Conservation (phyloP, 1,140 invertebrate genomes). For the Anoplolepis gracilipes region DNA sequence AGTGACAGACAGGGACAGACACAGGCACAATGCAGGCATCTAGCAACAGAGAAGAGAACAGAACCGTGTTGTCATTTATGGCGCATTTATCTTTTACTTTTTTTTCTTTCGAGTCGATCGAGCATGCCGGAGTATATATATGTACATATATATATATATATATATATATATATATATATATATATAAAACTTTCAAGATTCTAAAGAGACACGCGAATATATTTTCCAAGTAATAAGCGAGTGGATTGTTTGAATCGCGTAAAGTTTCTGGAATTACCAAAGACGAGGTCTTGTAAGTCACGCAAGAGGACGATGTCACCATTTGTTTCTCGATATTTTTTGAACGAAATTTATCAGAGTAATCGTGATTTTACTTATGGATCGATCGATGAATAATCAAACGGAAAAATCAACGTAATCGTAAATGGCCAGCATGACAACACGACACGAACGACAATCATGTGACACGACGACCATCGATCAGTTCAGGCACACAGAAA, state of each 20-base stretch:
- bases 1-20: conserved; percentile 87
- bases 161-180: too few species aligned
- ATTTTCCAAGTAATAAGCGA: neutral
- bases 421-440: conserved; percentile 86
- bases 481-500: conserved; percentile 86
- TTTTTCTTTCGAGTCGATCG: conserved; percentile 58
- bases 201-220: neutral
- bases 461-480: conserved; percentile 86
- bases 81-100: conserved; percentile 79
- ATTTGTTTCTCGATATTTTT: neutral
- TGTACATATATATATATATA: too few species aligned
- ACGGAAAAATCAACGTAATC: conserved; percentile 37
- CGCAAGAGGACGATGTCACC: conserved; percentile 1
- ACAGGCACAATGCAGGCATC: conserved; percentile 88
- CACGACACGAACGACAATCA: conserved; percentile 86
- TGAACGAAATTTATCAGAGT: neutral
- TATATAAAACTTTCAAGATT: neutral
- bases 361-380: conserved; percentile 1
- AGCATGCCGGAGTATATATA: conserved; percentile 56
- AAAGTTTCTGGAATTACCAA: conserved; percentile 25
- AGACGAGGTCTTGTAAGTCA: conserved; percentile 36
- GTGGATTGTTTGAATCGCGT: neutral
- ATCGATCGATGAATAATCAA: conserved; percentile 16
- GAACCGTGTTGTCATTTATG: conserved; percentile 86
- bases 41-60: conserved; percentile 88